These are phyloP conservation scores for Myrmecophaga tridactyla DNA, from an alignment of 2,113 vertebrate genomes.

Conservation along the genomic window DNA sequence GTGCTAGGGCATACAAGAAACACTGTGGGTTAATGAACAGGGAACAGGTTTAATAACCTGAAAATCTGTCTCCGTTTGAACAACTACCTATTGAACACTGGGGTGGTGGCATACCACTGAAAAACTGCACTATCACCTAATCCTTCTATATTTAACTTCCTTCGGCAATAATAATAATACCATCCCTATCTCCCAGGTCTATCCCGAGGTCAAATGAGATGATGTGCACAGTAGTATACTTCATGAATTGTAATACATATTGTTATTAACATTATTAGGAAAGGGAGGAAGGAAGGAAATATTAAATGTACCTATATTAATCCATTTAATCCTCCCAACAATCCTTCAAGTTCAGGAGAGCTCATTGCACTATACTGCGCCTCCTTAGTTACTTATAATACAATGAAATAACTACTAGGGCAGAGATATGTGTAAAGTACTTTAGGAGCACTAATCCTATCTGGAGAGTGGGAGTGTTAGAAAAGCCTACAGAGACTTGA, in stretches of 20 bases:
- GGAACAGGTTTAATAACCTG: background rate
- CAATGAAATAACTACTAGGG: background rate
- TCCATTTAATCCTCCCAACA: conserved; percentile 18
- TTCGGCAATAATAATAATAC: conserved; percentile 3
- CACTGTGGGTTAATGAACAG: background rate
- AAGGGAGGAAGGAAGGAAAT: conserved; percentile 40
- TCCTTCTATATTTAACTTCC: background rate
- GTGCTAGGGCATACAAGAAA: background rate
- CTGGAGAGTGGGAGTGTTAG: background rate
- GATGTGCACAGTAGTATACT: background rate
- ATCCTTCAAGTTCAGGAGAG: background rate
- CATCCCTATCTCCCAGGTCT: background rate
- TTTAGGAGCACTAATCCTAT: conserved; percentile 51
- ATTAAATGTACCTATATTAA: background rate
- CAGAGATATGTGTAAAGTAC: conserved; percentile 30
- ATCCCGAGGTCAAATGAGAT: background rate
- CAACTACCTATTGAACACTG: background rate
- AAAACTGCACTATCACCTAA: background rate
- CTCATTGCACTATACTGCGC: background rate
- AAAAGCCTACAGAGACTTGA: conserved; percentile 22
- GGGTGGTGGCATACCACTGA: background rate
- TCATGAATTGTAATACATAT: conserved; percentile 17
- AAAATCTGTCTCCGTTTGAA: conserved; percentile 15
- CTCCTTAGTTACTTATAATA: background rate
- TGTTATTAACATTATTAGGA: conserved; percentile 25